These are phyloP conservation scores for Cepaea nemoralis DNA, from an alignment of 1,140 invertebrate genomes.

Conservation along the genomic window DNA sequence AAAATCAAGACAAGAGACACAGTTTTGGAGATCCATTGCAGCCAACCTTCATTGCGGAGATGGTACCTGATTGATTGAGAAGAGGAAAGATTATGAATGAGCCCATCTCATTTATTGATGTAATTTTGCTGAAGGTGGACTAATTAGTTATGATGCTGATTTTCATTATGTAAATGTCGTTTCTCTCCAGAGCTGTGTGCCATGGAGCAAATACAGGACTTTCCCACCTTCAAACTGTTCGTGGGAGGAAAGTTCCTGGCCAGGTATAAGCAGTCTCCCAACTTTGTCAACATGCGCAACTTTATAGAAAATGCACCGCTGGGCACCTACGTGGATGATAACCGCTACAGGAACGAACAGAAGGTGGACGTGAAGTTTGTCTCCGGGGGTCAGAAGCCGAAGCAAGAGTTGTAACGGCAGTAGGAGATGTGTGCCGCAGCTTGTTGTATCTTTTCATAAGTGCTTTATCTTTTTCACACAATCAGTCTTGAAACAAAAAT, in stretches of 20 bases:
- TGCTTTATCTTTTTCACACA: neutral
- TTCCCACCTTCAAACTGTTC: slow-evolving; percentile 30
- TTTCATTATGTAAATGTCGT: too few species aligned
- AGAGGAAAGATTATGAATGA: too few species aligned
- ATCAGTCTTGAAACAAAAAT: too few species aligned
- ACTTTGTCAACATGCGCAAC: neutral
- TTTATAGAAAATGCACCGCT: slow-evolving; percentile 18
- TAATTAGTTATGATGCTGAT: too few species aligned
- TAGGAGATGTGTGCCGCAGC: neutral
- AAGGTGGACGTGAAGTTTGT: neutral
- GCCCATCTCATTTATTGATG: too few species aligned
- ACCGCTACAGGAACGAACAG: neutral
- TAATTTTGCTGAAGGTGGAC: too few species aligned
- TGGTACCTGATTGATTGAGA: too few species aligned
- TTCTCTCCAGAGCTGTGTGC: slow-evolving; percentile 12
- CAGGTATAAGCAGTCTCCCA: slow-evolving; percentile 4
- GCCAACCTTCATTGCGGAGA: too few species aligned
- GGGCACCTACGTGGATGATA: neutral
- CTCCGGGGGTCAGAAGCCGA: neutral
- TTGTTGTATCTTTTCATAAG: neutral
- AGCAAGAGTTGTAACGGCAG: neutral
- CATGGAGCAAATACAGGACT: neutral
- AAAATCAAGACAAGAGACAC: too few species aligned
- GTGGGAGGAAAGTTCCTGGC: slow-evolving; percentile 14
- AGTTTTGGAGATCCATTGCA: too few species aligned